Percentiles rank a stretch among this genome's conserved stretches.
phyloP scores from a whole-genome alignment of 2,888 invertebrate species.

The Temnothorax rugatulus region DNA sequence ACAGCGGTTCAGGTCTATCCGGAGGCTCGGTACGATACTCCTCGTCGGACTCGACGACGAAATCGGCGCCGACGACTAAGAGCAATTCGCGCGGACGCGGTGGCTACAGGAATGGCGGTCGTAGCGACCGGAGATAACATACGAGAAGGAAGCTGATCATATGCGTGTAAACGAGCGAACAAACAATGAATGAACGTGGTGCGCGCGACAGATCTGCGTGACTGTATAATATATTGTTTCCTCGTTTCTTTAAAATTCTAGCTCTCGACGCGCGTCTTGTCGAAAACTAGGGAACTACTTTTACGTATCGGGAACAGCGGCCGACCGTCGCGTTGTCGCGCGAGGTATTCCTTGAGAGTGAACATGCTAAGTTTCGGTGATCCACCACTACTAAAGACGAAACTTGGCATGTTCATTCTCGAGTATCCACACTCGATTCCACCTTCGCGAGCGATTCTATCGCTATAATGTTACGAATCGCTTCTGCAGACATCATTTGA shows the following conservation, averaged over 20 bases:
- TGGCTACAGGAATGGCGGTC: constrained; percentile 82
- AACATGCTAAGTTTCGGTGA: not conserved
- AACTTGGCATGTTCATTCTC: too few species aligned
- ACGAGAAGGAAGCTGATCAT: constrained; percentile 69
- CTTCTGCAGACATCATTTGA: not conserved
- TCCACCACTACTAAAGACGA: too few species aligned
- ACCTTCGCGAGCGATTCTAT: not conserved
- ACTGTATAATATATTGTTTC: constrained; percentile 77
- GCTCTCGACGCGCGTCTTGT: not conserved
- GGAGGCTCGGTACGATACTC: constrained; percentile 75
- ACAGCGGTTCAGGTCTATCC: constrained; percentile 72
- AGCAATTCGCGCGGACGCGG: constrained; percentile 83
- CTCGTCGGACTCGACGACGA: constrained; percentile 79
- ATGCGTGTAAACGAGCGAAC: constrained; percentile 58
- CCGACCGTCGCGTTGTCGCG: not conserved
- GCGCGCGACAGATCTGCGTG: constrained; percentile 58
- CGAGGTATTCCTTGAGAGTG: not conserved
- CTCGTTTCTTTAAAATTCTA: not conserved
- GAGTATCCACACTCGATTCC: too few species aligned
- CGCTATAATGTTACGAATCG: not conserved
- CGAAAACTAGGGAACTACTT: not conserved
- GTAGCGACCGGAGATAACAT: constrained; percentile 85
- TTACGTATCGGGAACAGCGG: not conserved
- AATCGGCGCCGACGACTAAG: constrained; percentile 78
- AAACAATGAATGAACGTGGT: constrained; percentile 45